Percentiles rank a stretch among this genome's conserved stretches.
phyloP scores from a whole-genome alignment of 2,888 invertebrate genomes.

The Laspeyria flexula region DNA sequence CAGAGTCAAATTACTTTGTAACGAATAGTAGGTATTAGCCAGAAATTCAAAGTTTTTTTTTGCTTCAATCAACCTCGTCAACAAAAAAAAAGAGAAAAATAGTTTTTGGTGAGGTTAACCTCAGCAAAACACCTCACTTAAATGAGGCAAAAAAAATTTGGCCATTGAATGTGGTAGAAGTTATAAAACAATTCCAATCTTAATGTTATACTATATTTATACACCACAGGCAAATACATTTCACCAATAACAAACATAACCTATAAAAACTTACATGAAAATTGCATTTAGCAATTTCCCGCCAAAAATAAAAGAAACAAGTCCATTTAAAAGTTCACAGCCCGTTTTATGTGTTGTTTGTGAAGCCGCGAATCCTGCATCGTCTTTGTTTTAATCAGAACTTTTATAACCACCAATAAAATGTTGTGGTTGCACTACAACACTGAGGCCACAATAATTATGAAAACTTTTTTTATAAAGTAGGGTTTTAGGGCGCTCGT shows the following conservation, averaged over 20 bases:
- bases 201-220: background rate
- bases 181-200: too few relatives aligned
- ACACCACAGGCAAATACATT: background rate
- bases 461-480: constrained; percentile 22
- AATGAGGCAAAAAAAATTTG: too few relatives aligned
- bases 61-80: too few relatives aligned
- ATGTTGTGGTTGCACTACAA: constrained; percentile 1
- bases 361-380: background rate
- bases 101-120: too few relatives aligned
- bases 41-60: too few relatives aligned
- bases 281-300: background rate
- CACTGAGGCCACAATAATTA: constrained; percentile 13
- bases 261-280: constrained; percentile 2
- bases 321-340: constrained; percentile 4
- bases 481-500: constrained; percentile 6
- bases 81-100: too few relatives aligned
- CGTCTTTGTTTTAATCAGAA: constrained; percentile 3
- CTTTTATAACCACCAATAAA: background rate
- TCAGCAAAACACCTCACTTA: too few relatives aligned
- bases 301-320: background rate
- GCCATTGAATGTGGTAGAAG: too few relatives aligned
- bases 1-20: too few relatives aligned
- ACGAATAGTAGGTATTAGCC: too few relatives aligned
- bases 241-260: background rate
- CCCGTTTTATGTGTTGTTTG: constrained; percentile 3